Percentiles rank a stretch among this genome's conserved stretches.
Conservation (phyloP, 2,888 invertebrate species). For the Dermolepida albohirtum region DNA sequence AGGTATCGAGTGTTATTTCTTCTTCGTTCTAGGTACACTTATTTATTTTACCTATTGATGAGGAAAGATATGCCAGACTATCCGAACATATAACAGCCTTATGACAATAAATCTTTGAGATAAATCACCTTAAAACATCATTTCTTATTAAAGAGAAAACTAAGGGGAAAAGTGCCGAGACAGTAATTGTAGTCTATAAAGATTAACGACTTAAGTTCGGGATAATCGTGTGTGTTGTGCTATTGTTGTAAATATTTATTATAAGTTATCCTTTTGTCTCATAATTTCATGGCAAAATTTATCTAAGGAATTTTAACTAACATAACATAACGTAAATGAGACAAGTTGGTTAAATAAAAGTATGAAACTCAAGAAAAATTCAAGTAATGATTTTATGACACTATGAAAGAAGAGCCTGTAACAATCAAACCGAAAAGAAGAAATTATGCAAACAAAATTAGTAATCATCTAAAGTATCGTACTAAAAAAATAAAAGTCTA, state of each 20-base stretch:
- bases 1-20: background rate
- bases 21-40: constrained; percentile 9
- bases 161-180: constrained; percentile 59
- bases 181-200: constrained; percentile 61
- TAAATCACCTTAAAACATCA: constrained; percentile 58
- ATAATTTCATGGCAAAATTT: constrained; percentile 1
- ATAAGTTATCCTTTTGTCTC: background rate
- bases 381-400: no score
- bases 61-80: constrained; percentile 17
- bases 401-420: no score
- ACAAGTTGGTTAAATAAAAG: no score
- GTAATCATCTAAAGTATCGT: no score
- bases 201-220: constrained; percentile 51
- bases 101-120: constrained; percentile 60
- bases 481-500: no score
- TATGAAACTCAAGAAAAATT: no score
- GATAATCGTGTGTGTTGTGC: constrained; percentile 26
- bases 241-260: constrained; percentile 27
- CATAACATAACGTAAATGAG: no score
- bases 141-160: constrained; percentile 61
- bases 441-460: no score
- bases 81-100: constrained; percentile 15
- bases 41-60: constrained; percentile 27
- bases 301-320: background rate
- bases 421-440: no score